phyloP scores from a whole-genome alignment of 2,797 vertebrate species.

The Natrix natrix region DNA sequence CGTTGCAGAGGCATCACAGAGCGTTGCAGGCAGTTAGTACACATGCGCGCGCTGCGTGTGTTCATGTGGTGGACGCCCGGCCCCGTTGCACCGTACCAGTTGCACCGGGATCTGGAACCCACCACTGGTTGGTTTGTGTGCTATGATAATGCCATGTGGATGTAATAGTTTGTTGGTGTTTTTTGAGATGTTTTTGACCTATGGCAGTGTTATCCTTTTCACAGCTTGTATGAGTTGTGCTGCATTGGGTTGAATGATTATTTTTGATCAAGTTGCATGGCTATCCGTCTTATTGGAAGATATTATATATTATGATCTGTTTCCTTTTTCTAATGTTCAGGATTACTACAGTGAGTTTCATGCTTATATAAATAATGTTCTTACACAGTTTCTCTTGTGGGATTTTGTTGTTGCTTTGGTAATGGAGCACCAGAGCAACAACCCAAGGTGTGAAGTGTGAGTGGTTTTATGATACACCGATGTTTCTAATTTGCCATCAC shows the following conservation, averaged over 20 bases:
- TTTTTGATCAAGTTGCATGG: background rate
- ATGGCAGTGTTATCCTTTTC: background rate
- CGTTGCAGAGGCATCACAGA: too few species aligned
- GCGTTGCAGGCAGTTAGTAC: too few species aligned
- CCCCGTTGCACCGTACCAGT: too few species aligned
- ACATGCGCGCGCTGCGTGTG: too few species aligned
- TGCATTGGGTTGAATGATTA: background rate
- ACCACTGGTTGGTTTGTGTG: background rate
- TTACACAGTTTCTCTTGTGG: background rate
- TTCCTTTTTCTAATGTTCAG: background rate
- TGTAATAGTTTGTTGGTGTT: background rate
- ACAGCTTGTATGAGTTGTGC: background rate
- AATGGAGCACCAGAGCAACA: background rate
- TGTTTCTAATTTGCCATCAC: background rate
- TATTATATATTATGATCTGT: background rate
- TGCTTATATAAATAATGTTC: background rate
- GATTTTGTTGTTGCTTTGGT: background rate
- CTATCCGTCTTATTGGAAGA: background rate
- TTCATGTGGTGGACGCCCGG: too few species aligned
- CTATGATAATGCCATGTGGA: background rate
- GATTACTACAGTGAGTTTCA: background rate
- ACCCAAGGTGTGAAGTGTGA: background rate
- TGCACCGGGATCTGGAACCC: too few species aligned
- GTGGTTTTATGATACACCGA: background rate
- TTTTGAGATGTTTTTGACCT: background rate